Conservation (phyloP, 2,113 vertebrate genomes). For the Lichenostomus cassidix region DNA sequence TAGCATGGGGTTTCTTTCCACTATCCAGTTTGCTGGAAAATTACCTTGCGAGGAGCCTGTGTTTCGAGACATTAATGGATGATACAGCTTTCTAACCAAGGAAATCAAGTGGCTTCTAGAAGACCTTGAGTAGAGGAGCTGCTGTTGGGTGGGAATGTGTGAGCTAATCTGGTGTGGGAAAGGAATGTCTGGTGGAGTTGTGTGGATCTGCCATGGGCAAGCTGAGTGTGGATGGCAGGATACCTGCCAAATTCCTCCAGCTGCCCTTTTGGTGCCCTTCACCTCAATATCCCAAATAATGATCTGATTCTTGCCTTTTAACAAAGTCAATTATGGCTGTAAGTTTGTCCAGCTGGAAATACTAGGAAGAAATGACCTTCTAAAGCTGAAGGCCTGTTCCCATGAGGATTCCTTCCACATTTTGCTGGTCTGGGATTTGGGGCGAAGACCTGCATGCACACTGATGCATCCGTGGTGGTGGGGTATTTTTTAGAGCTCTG, state of each 20-base stretch:
- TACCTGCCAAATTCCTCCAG: neutral
- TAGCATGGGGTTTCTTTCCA: conserved; percentile 19
- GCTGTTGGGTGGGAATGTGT: neutral
- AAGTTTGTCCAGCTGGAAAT: neutral
- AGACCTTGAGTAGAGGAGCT: rapidly evolving
- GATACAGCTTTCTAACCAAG: neutral
- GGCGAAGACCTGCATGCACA: neutral
- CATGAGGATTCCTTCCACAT: neutral
- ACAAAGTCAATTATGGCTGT: neutral
- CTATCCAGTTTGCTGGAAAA: conserved; percentile 40
- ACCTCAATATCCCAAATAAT: neutral
- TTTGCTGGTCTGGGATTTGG: neutral
- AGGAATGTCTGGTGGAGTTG: neutral
- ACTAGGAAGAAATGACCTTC: neutral
- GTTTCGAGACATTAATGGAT: conserved; percentile 4
- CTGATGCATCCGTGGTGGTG: neutral
- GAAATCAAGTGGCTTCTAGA: neutral
- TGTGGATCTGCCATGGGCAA: neutral
- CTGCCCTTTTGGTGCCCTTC: neutral
- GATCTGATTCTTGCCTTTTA: neutral
- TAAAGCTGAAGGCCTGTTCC: neutral
- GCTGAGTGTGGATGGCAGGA: neutral
- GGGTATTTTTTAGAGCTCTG: neutral
- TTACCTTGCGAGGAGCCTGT: neutral
- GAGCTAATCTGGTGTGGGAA: neutral